A percentile compares a stretch with the other conserved stretches of the same genome.
These are phyloP conservation scores for Tauraco erythrolophus DNA, from an alignment of 2,113 vertebrate species.

Conservation along the genomic window DNA sequence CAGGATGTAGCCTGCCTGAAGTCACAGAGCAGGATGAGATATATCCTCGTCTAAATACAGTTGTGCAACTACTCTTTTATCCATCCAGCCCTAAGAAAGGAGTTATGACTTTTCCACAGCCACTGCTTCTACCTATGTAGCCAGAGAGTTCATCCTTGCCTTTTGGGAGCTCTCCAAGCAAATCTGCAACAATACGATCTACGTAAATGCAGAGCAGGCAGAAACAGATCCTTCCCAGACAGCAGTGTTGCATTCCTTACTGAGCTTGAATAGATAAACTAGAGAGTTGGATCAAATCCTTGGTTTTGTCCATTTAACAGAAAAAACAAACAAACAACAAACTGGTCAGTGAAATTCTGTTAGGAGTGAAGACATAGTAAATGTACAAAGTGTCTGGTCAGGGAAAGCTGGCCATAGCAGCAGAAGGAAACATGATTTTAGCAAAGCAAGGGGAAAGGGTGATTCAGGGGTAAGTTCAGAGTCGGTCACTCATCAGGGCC, in stretches of 20 bases:
- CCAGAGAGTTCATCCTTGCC: neutral
- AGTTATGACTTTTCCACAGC: neutral
- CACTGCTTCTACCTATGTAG: neutral
- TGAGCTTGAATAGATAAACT: neutral
- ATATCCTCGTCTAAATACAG: neutral
- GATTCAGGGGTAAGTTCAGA: neutral
- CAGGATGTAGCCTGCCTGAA: neutral
- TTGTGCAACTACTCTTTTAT: neutral
- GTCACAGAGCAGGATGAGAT: neutral
- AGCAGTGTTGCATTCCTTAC: neutral
- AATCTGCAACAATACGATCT: neutral
- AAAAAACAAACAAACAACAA: neutral
- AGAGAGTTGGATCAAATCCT: neutral
- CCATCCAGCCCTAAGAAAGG: neutral
- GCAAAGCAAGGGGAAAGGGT: neutral
- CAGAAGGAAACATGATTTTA: neutral
- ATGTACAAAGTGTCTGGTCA: neutral
- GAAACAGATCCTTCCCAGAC: neutral
- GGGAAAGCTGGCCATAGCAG: neutral
- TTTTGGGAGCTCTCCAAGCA: neutral
- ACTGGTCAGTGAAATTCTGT: neutral
- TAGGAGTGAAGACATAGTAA: neutral
- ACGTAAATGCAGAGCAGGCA: neutral
- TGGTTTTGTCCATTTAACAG: neutral
- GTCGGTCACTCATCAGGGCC: neutral